A percentile compares a stretch with the other conserved stretches of the same genome.
Evolutionary conservation across 2,888 invertebrate species (phyloP).

Genomic region (Volucella inflata): DNA sequence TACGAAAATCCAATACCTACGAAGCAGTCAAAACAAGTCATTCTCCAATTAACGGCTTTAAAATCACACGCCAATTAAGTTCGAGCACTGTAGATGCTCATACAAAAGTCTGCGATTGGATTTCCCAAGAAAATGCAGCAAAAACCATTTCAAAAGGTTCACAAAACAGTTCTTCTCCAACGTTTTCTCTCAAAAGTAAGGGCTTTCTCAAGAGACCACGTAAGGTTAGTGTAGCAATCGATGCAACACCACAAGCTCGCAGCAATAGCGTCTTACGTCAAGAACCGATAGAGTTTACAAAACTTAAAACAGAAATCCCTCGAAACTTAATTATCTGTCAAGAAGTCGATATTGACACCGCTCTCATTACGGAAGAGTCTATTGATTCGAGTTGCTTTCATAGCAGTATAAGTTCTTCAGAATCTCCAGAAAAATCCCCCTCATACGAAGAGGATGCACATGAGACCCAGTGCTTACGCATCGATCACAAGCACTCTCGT

Average conservation of each 20-base stretch:
- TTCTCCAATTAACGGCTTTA: conserved; percentile 85
- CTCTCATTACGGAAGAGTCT: conserved; percentile 80
- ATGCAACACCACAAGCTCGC: conserved; percentile 90
- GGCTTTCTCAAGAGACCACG: conserved; percentile 85
- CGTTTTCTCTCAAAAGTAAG: conserved; percentile 81
- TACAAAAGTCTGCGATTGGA: conserved; percentile 94
- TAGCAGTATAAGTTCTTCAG: conserved; percentile 71
- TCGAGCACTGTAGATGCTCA: conserved; percentile 93
- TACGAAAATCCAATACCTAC: conserved; percentile 82
- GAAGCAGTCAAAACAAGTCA: conserved; percentile 82
- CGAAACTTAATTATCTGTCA: conserved; percentile 82
- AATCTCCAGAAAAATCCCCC: conserved; percentile 79
- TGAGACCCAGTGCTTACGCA: conserved; percentile 75
- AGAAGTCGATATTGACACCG: conserved; percentile 82
- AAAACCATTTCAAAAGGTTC: conserved; percentile 84
- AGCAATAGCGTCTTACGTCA: conserved; percentile 90
- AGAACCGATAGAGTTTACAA: conserved; percentile 90
- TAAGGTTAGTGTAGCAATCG: conserved; percentile 90
- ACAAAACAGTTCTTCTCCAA: conserved; percentile 79
- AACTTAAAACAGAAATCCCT: conserved; percentile 81
- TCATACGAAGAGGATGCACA: conserved; percentile 76
- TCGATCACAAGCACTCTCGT: conserved; percentile 87
- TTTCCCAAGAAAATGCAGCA: conserved; percentile 86
- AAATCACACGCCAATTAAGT: conserved; percentile 89
- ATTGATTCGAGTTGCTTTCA: conserved; percentile 81